These are phyloP conservation scores for Apodemus sylvaticus DNA, from an alignment of 2,113 vertebrate genomes.

Conservation along the genomic window DNA sequence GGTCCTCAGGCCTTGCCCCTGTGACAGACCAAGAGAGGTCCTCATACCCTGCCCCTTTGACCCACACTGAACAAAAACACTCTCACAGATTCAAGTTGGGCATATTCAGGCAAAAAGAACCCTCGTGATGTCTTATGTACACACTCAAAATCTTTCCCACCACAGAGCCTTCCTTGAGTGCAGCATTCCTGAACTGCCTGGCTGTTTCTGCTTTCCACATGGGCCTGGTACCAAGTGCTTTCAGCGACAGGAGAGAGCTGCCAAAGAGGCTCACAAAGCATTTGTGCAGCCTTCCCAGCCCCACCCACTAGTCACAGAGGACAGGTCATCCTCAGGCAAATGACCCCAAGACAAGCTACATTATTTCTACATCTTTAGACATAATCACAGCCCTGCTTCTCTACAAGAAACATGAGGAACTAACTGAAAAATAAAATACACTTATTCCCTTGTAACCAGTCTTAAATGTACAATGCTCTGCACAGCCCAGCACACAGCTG, in stretches of 20 bases:
- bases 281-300: not conserved
- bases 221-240: slow-evolving; percentile 70
- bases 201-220: slow-evolving; percentile 77
- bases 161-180: slow-evolving; percentile 73
- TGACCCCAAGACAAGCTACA: slow-evolving; percentile 9
- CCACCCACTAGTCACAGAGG: slow-evolving; percentile 67
- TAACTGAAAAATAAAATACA: slow-evolving; percentile 56
- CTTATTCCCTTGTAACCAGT: slow-evolving; percentile 84
- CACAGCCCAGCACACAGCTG: slow-evolving; percentile 72
- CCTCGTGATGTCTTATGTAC: slow-evolving; percentile 76
- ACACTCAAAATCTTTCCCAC: slow-evolving; percentile 74
- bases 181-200: slow-evolving; percentile 75
- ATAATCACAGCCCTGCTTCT: slow-evolving; percentile 60
- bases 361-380: slow-evolving; percentile 42
- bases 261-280: slow-evolving; percentile 67
- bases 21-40: slow-evolving; percentile 76
- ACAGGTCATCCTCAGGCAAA: not conserved
- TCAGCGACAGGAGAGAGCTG: slow-evolving; percentile 65
- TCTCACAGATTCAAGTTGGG: not conserved
- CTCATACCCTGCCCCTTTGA: slow-evolving; percentile 68
- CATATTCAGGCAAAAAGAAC: slow-evolving; percentile 45
- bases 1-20: slow-evolving; percentile 70
- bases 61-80: slow-evolving; percentile 60
- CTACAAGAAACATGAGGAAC: slow-evolving; percentile 71
- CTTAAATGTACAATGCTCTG: slow-evolving; percentile 81